Conservation (phyloP, 2,113 vertebrate genomes). For the Ariopsis seemanni region DNA sequence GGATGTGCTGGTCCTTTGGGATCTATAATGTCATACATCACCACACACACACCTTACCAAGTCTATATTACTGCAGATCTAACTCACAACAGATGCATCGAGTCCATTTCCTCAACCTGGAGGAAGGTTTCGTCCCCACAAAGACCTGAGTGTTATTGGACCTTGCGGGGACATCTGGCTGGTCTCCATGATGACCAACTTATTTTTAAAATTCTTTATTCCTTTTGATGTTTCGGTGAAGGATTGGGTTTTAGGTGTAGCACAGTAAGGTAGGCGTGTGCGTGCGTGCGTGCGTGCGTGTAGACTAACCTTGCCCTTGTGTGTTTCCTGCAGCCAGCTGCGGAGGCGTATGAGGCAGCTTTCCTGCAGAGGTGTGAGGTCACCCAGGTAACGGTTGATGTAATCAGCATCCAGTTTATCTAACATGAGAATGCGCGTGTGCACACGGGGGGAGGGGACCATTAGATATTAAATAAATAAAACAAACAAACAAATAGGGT, state of each 20-base stretch:
- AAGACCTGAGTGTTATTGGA: not conserved
- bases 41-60: not conserved
- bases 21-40: conserved; percentile 72
- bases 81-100: not conserved
- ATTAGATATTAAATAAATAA: no score
- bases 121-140: not conserved
- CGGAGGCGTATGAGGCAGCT: conserved; percentile 94
- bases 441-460: no score
- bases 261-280: not conserved
- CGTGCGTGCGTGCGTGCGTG: not conserved
- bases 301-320: conserved; percentile 89
- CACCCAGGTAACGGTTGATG: conserved; percentile 92
- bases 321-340: conserved; percentile 92
- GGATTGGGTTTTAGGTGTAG: not conserved
- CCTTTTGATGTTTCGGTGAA: not conserved
- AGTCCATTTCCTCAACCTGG: no score
- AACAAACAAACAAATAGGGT: not conserved
- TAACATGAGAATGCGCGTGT: conserved; percentile 49
- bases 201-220: not conserved
- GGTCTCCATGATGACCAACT: not conserved
- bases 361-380: conserved; percentile 93
- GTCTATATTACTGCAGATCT: not conserved
- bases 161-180: not conserved
- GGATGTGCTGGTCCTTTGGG: conserved; percentile 94
- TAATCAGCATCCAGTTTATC: conserved; percentile 96